Conservation (phyloP, 1,140 invertebrate genomes). For the Drosophila teissieri region DNA sequence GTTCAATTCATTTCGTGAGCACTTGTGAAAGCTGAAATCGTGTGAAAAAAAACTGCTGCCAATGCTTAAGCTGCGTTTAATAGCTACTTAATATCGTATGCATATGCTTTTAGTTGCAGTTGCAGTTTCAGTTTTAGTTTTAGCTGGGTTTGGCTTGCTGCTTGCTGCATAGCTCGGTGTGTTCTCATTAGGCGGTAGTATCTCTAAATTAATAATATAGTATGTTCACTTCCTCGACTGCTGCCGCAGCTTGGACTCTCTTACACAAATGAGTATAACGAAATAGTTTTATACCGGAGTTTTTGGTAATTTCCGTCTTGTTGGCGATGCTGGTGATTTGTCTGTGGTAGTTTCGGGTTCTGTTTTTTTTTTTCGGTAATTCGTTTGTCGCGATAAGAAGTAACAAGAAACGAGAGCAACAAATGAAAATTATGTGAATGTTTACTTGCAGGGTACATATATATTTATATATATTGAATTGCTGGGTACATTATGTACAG, state of each 20-base stretch:
- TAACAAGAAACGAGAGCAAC: slow-evolving; percentile 78
- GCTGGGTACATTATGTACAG: slow-evolving; percentile 20
- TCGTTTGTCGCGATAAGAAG: slow-evolving; percentile 54
- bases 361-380: slow-evolving; percentile 42
- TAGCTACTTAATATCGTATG: slow-evolving; percentile 46
- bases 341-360: slow-evolving; percentile 87
- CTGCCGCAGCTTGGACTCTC: slow-evolving; percentile 44
- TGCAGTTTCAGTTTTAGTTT: slow-evolving; percentile 19
- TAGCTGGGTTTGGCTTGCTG: slow-evolving; percentile 29
- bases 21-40: slow-evolving; percentile 70
- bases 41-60: slow-evolving; percentile 68
- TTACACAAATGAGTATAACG: slow-evolving; percentile 66
- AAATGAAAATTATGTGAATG: slow-evolving; percentile 76
- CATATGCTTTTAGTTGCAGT: slow-evolving; percentile 10
- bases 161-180: slow-evolving; percentile 33
- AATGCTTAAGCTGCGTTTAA: slow-evolving; percentile 77
- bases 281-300: slow-evolving; percentile 93
- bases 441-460: slow-evolving; percentile 38
- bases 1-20: slow-evolving; percentile 56
- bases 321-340: slow-evolving; percentile 93
- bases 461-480: background rate
- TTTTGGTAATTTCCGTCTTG: slow-evolving; percentile 96
- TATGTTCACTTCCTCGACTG: slow-evolving; percentile 27
- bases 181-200: slow-evolving; percentile 32
- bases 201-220: slow-evolving; percentile 33